phyloP scores from a whole-genome alignment of 2,113 vertebrate species.

The Tichodroma muraria region DNA sequence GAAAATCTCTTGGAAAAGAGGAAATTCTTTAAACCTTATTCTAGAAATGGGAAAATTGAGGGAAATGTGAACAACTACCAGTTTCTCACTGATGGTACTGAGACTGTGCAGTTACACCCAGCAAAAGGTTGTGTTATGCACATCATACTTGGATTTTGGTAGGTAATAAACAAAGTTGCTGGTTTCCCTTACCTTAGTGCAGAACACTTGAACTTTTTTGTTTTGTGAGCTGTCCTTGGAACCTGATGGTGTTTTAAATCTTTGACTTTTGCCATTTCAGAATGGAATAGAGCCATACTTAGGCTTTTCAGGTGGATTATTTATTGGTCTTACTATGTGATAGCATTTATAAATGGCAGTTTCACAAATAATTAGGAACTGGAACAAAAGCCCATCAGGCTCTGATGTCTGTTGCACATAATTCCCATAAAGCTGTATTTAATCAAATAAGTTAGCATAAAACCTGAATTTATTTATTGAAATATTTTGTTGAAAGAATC shows the following conservation, averaged over 20 bases:
- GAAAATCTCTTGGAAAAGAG: not conserved
- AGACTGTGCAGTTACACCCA: not conserved
- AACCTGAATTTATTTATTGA: slow-evolving; percentile 49
- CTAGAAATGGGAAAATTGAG: not conserved
- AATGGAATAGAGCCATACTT: not conserved
- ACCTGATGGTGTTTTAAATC: not conserved
- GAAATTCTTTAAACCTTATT: not conserved
- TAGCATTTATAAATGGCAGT: not conserved
- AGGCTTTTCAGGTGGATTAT: not conserved
- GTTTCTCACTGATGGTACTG: not conserved
- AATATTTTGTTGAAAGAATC: slow-evolving; percentile 54
- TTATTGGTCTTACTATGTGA: not conserved
- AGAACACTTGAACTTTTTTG: not conserved
- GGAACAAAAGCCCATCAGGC: slow-evolving; percentile 11
- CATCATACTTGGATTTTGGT: not conserved
- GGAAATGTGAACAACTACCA: not conserved
- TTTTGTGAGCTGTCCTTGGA: not conserved
- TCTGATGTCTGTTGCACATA: slow-evolving; percentile 17
- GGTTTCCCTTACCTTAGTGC: not conserved
- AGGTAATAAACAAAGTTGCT: not conserved
- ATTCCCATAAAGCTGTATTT: slow-evolving; percentile 18
- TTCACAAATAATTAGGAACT: slow-evolving; percentile 30
- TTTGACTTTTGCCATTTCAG: not conserved
- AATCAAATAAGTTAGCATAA: slow-evolving; percentile 26
- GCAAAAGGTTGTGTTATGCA: not conserved